A percentile compares a stretch with the other conserved stretches of the same genome.
Conservation (phyloP, 2,797 vertebrate species). For the Enteromius trimaculatus region DNA sequence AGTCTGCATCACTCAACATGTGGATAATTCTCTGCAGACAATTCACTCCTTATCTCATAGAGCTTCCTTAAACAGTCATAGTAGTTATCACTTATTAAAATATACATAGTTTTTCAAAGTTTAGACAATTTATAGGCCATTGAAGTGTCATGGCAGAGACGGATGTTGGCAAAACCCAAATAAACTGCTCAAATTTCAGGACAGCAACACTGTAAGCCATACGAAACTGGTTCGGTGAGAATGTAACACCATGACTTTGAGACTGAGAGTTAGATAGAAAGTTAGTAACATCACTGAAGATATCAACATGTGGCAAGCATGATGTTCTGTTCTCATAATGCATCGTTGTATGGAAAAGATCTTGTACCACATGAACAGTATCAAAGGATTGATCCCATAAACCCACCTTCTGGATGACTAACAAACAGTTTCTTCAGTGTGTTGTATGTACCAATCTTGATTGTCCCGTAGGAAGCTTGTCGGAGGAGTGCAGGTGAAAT, state of each 20-base stretch:
- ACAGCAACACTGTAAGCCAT: not conserved
- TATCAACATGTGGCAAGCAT: not conserved
- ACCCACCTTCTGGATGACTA: constrained; percentile 88
- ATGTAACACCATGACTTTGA: not conserved
- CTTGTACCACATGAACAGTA: not conserved
- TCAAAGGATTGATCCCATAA: not conserved
- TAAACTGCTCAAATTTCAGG: not conserved
- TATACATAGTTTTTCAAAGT: not conserved
- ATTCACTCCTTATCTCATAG: not conserved
- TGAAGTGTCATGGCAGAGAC: not conserved
- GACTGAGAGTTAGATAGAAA: not conserved
- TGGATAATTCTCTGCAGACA: not conserved
- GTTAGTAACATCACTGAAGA: not conserved
- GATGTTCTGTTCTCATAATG: not conserved
- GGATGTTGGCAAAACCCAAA: not conserved
- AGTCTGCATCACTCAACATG: not conserved
- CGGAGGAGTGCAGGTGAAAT: constrained; percentile 92
- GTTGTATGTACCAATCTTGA: constrained; percentile 98
- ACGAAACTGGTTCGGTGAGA: not conserved
- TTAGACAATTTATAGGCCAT: not conserved
- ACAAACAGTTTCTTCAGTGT: constrained; percentile 94
- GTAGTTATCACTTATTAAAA: not conserved
- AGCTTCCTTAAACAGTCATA: not conserved
- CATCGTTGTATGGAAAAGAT: not conserved
- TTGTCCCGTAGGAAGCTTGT: constrained; percentile 95